phyloP scores from a whole-genome alignment of 2,888 invertebrate genomes.

The Meteorus cinctellus region DNA sequence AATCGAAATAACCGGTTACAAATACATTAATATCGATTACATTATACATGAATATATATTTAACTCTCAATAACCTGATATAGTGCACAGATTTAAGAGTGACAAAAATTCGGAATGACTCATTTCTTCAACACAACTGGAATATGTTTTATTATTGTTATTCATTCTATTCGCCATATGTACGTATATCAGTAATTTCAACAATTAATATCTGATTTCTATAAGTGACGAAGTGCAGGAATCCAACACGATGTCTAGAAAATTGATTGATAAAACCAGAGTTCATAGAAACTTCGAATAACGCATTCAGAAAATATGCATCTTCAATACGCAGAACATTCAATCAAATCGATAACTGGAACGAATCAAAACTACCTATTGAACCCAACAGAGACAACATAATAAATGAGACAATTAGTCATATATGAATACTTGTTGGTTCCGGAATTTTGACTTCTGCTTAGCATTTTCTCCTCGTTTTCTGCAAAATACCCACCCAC shows the following conservation, averaged over 20 bases:
- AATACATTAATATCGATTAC: background rate
- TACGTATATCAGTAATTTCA: no score
- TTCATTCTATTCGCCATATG: no score
- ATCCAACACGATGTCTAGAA: no score
- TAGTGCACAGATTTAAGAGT: background rate
- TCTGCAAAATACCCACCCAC: background rate
- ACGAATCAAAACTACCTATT: no score
- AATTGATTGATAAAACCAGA: no score
- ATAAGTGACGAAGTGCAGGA: no score
- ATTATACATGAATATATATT: background rate
- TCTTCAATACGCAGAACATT: no score
- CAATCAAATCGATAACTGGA: no score
- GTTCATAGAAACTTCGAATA: no score
- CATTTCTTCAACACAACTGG: background rate
- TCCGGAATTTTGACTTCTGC: background rate
- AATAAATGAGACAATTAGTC: conserved; percentile 1
- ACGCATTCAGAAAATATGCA: no score
- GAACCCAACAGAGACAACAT: background rate
- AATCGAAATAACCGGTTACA: background rate
- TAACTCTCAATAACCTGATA: background rate
- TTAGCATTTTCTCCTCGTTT: conserved; percentile 25
- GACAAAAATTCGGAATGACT: background rate
- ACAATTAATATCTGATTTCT: no score
- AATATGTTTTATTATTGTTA: background rate
- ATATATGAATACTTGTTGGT: conserved; percentile 7